A percentile compares a stretch with the other conserved stretches of the same genome.
Conservation (phyloP, 1,140 invertebrate genomes). For the Drosophila azteca region DNA sequence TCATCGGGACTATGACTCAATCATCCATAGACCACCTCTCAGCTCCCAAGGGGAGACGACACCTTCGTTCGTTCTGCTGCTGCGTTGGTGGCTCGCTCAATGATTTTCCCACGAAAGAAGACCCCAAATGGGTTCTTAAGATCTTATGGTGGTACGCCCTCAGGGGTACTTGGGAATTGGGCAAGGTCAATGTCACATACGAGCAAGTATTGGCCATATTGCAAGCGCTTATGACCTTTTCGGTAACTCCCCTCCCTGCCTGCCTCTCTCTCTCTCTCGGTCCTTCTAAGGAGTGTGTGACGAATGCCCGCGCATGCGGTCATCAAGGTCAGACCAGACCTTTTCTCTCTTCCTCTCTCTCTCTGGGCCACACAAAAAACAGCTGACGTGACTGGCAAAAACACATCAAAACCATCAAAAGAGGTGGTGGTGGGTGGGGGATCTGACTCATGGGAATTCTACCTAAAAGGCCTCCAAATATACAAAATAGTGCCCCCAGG, state of each 20-base stretch:
- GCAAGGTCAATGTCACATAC: slow-evolving; percentile 61
- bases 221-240: slow-evolving; percentile 32
- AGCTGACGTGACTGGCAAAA: slow-evolving; percentile 67
- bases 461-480: no score
- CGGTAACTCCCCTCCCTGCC: slow-evolving; percentile 2
- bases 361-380: slow-evolving; percentile 22
- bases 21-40: no score
- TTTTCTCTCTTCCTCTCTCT: no score
- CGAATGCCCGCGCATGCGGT: slow-evolving; percentile 73
- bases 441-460: no score
- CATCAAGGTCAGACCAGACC: slow-evolving; percentile 55
- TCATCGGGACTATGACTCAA: no score
- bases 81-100: no score
- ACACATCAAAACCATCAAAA: neutral
- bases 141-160: neutral
- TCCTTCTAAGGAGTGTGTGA: slow-evolving; percentile 41
- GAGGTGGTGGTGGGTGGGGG: neutral
- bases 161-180: slow-evolving; percentile 32
- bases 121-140: neutral
- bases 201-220: neutral
- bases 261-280: no score
- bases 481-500: no score
- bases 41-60: no score
- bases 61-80: no score
- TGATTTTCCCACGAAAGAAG: slow-evolving; percentile 15